Base-by-base conservation (phyloP, 1,140 invertebrate genomes). In the Micrasema longulum region DNA sequence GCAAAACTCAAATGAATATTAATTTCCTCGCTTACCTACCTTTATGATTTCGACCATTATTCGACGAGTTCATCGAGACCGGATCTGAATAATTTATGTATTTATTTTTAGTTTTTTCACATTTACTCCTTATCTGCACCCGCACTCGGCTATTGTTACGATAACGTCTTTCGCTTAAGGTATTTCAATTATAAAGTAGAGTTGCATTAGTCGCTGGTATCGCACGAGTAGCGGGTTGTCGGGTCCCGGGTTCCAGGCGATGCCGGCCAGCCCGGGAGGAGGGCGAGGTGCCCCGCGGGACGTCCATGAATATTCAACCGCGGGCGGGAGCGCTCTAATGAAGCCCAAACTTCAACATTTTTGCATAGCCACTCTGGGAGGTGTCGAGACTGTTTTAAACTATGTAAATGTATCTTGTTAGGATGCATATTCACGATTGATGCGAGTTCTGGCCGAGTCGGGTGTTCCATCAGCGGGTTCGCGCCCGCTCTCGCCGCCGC, bases 221-320 rank as follows among this genome's bases (percentile, higher is more conserved):
- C n/a, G n/a, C n/a, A n/a, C n/a, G n/a, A 31, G 26, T 31, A 7
- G 2, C 11, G 50, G 23, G 20, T 14, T 14, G 16, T 31, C 6
- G 26, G 26, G 4, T n/a, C 12, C 4, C 10, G 6, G 26, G 35
- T 2, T 7, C 3, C 20, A n/a, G n/a, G 20, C 36, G 2, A 16
- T 26, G 36, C 1, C 26, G 48, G 20, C 36, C 20, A n/a, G 23
- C 11, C 35, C 18, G 31, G 60, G 36, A 18, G 16, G 41, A 43
- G 7, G 20, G 16, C 62, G n/a, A n/a, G n/a, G n/a, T n/a, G n/a
- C n/a, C n/a, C n/a, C n/a, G n/a, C n/a, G n/a, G n/a, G n/a, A n/a
- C 43, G 47, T 35, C 57, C 69, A 71, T 71, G 69, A 64, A 71
- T 71, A 71, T 71, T 71, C 69, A 64, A 48, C 48, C 50, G 38